Percentiles rank a stretch among this genome's conserved stretches.
These are phyloP conservation scores for Drosophila diplacantha DNA, from an alignment of 2,888 invertebrate species.

Conservation along the genomic window DNA sequence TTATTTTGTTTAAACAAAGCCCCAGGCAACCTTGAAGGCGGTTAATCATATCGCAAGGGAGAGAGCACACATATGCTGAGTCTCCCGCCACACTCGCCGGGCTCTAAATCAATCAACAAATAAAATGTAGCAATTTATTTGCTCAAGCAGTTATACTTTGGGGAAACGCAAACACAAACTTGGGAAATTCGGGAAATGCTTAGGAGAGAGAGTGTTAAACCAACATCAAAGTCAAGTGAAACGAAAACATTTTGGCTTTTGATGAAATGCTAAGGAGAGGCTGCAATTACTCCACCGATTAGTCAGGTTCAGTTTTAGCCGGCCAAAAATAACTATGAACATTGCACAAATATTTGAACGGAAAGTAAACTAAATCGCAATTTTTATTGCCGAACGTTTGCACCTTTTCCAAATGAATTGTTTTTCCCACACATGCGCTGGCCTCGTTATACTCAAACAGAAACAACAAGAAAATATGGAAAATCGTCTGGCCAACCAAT, in stretches of 20 bases:
- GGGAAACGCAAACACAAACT: conserved; percentile 49
- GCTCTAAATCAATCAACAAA: conserved; percentile 59
- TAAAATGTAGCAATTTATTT: conserved; percentile 53
- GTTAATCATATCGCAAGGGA: conserved; percentile 32
- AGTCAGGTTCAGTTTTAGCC: conserved; percentile 31
- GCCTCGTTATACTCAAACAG: conserved; percentile 7
- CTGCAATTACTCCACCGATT: conserved; percentile 29
- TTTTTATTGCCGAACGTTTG: conserved; percentile 37
- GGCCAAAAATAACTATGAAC: conserved; percentile 37
- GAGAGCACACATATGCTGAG: conserved; percentile 55
- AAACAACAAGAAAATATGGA: conserved; percentile 26
- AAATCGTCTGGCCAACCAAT: conserved; percentile 32
- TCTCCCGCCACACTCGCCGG: conserved; percentile 55
- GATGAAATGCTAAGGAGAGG: conserved; percentile 13
- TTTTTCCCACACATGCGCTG: conserved; percentile 26
- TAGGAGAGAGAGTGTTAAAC: conserved; percentile 7
- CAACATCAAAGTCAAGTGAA: conserved; percentile 28
- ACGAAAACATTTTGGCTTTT: conserved; percentile 10
- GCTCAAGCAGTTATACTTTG: conserved; percentile 48
- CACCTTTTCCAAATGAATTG: conserved; percentile 36
- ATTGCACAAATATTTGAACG: conserved; percentile 34
- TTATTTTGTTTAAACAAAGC: conserved; percentile 26
- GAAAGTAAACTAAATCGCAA: conserved; percentile 33
- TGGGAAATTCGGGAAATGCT: background rate
- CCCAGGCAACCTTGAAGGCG: conserved; percentile 38